These are phyloP conservation scores for Pipistrellus kuhlii DNA, from an alignment of 2,797 vertebrate species.

Conservation along the genomic window DNA sequence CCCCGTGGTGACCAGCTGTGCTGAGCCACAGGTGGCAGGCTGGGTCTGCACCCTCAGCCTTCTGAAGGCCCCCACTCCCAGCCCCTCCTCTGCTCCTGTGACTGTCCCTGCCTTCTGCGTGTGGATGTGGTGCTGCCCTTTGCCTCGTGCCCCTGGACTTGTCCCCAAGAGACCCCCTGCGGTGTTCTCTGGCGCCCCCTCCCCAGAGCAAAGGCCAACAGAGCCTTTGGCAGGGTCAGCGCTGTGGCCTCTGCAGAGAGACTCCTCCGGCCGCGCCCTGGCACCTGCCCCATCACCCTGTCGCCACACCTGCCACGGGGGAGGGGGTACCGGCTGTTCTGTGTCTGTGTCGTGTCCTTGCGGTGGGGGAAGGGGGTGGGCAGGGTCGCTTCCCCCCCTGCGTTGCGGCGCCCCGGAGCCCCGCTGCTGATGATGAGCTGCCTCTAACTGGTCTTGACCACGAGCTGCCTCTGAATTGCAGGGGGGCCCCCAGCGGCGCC, in stretches of 20 bases:
- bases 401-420: slow-evolving; percentile 75
- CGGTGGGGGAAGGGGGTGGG: slow-evolving; percentile 45
- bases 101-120: not conserved
- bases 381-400: slow-evolving; percentile 54
- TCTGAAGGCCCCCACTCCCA: not conserved
- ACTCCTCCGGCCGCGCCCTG: not conserved
- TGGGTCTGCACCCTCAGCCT: not conserved
- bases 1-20: not conserved
- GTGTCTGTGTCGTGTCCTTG: slow-evolving; percentile 61
- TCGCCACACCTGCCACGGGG: slow-evolving; percentile 65
- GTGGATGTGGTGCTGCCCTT: not conserved
- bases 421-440: slow-evolving; percentile 96
- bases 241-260: not conserved
- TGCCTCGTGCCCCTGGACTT: not conserved
- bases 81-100: not conserved
- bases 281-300: slow-evolving; percentile 60
- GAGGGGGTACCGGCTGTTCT: slow-evolving; percentile 42
- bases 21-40: not conserved
- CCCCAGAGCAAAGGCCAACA: not conserved
- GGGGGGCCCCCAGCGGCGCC: slow-evolving; percentile 81
- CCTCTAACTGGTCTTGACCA: slow-evolving; percentile 97
- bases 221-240: not conserved
- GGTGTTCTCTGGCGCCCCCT: not conserved
- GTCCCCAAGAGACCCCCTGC: not conserved
- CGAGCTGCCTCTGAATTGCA: slow-evolving; percentile 94